phyloP scores from a whole-genome alignment of 2,797 vertebrate species.

The Rhinella marina region DNA sequence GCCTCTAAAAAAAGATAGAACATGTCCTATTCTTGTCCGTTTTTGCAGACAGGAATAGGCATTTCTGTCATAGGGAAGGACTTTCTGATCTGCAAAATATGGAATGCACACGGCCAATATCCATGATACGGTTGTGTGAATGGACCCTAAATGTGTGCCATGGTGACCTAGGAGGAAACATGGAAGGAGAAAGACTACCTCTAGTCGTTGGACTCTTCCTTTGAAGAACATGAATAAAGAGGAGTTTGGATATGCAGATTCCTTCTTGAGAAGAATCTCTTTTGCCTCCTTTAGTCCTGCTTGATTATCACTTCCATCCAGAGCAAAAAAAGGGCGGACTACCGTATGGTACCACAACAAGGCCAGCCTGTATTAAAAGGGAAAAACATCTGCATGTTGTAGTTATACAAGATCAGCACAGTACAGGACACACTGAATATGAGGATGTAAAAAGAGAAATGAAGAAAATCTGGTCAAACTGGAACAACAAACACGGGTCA shows the following conservation, averaged over 20 bases:
- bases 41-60: too few species aligned
- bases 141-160: neutral
- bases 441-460: constrained; percentile 25
- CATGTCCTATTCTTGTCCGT: too few species aligned
- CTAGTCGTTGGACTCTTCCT: constrained; percentile 95
- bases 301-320: constrained; percentile 90
- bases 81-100: too few species aligned
- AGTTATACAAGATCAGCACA: neutral
- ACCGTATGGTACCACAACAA: constrained; percentile 98
- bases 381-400: constrained; percentile 12
- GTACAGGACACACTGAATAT: neutral
- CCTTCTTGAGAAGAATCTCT: constrained; percentile 90
- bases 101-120: too few species aligned
- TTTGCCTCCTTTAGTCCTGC: constrained; percentile 91
- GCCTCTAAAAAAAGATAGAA: too few species aligned
- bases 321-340: constrained; percentile 96
- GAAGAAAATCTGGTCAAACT: neutral
- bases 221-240: constrained; percentile 99
- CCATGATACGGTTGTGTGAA: too few species aligned
- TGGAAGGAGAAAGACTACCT: constrained; percentile 76
- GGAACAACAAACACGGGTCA: neutral
- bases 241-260: constrained; percentile 93
- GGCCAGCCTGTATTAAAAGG: constrained; percentile 80
- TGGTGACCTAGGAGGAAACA: neutral
- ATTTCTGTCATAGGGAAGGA: too few species aligned